phyloP scores from a whole-genome alignment of 2,888 invertebrate genomes.

The Xanthia togata region DNA sequence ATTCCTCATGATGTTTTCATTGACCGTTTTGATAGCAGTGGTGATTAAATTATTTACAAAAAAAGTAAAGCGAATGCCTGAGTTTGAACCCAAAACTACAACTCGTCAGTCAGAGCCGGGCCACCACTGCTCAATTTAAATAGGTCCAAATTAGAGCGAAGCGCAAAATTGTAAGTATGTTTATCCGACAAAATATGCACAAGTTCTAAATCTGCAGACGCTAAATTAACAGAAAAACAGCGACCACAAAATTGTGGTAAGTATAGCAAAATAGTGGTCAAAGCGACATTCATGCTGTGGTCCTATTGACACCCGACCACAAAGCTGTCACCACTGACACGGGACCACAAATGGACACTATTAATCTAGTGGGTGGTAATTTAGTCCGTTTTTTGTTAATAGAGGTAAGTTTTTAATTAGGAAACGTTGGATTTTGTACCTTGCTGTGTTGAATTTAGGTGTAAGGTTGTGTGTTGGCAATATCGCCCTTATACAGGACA shows the following conservation, averaged over 20 bases:
- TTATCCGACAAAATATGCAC: background rate
- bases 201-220: slow-evolving; percentile 10
- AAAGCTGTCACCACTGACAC: slow-evolving; percentile 31
- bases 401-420: background rate
- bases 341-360: slow-evolving; percentile 40
- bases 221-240: slow-evolving; percentile 30
- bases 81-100: too few relatives aligned
- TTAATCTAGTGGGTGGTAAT: slow-evolving; percentile 28
- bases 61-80: too few relatives aligned
- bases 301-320: slow-evolving; percentile 45
- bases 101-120: too few relatives aligned
- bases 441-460: background rate
- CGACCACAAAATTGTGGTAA: slow-evolving; percentile 26
- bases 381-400: slow-evolving; percentile 25
- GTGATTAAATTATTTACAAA: too few relatives aligned
- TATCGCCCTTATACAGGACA: background rate
- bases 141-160: background rate
- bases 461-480: background rate
- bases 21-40: too few relatives aligned
- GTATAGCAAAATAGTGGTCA: slow-evolving; percentile 17
- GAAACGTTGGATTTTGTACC: background rate
- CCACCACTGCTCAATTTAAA: too few relatives aligned
- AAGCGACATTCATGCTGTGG: slow-evolving; percentile 37
- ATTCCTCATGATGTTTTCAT: too few relatives aligned
- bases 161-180: background rate